A percentile compares a stretch with the other conserved stretches of the same genome.
phyloP scores from a whole-genome alignment of 2,888 invertebrate genomes.

The Seira musarum region DNA sequence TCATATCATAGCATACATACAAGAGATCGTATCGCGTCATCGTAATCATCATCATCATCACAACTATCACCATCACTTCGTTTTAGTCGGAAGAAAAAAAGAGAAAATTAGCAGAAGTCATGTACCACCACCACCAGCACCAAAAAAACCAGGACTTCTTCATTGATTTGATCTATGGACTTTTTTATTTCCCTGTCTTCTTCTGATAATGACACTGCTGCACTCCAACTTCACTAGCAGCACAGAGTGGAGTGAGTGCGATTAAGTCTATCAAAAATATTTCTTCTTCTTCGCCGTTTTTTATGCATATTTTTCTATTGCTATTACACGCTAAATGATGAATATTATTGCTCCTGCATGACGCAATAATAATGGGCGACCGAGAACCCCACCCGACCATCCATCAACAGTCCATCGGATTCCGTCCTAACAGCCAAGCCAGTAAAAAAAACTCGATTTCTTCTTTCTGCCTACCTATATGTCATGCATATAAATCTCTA shows the following conservation, averaged over 20 bases:
- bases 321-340: constrained; percentile 36
- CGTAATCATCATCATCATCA: not conserved
- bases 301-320: not conserved
- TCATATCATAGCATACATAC: too few species aligned
- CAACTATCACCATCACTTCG: too few species aligned
- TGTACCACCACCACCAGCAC: not conserved
- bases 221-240: too few species aligned
- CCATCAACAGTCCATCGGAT: constrained; percentile 57
- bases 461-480: constrained; percentile 1
- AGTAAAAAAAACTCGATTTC: constrained; percentile 48
- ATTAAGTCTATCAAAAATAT: not conserved
- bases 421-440: constrained; percentile 19
- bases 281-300: not conserved
- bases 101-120: constrained; percentile 12
- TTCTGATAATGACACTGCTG: too few species aligned
- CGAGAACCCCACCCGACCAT: constrained; percentile 58
- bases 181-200: not conserved
- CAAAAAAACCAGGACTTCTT: too few species aligned
- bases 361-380: constrained; percentile 60
- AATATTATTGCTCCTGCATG: constrained; percentile 61
- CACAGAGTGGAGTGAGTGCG: not conserved
- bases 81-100: too few species aligned
- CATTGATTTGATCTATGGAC: constrained; percentile 7
- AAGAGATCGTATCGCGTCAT: not conserved
- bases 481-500: constrained; percentile 13